Evolutionary conservation across 37 sponge, comb jelly and placozoan species (phyloP), one percentile per base, ranked within the genome.

Genomic region (Dysidea cf. avara): DNA sequence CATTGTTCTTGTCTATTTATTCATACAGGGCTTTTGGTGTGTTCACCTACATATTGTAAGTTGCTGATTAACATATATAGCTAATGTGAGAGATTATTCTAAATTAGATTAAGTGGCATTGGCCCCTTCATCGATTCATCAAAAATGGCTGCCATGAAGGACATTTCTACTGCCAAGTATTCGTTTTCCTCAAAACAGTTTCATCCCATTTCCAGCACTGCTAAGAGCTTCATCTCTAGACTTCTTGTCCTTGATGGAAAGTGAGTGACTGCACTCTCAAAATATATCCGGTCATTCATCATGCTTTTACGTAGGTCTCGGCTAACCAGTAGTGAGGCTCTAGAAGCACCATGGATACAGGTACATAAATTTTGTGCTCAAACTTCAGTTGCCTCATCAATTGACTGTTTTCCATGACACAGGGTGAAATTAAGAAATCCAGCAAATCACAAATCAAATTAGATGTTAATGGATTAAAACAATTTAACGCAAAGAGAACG

Each of bases 111-210:
- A 67, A 66, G 77, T 36, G 91, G 91, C 0, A 18, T 46, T 9
- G 70, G 82, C 28, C 91, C 91, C 20, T 90, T 90, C 69, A 64
- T 53, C 46, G 81, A 61, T 20, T 72, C 79, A 64, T 72, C 80
- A 18, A n/a, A 47, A 55, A 77, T 75, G 33, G 76, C 77, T 17
- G 80, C 81, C 16, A 77, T 66, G 43, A 64, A 81, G 11, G 85
- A 90, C 64, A 84, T 90, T 56, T 53, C 24, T 34, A 59, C 14
- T 36, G 78, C 33, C 12, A 47, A 47, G 22, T 69, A 39, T 24
- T 72, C 72, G 25, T 73, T 90, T 49, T 71, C 82, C 11, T 16
- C 31, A 0, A 69, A 81, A 38, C 21, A 40, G 33, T 90, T 90
- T 68, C 71, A 46, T 14, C 61, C 40, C 14, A 60, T 83, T 2